Base-by-base conservation (phyloP, 2,113 vertebrate species). In the Hypomesus transpacificus region DNA sequence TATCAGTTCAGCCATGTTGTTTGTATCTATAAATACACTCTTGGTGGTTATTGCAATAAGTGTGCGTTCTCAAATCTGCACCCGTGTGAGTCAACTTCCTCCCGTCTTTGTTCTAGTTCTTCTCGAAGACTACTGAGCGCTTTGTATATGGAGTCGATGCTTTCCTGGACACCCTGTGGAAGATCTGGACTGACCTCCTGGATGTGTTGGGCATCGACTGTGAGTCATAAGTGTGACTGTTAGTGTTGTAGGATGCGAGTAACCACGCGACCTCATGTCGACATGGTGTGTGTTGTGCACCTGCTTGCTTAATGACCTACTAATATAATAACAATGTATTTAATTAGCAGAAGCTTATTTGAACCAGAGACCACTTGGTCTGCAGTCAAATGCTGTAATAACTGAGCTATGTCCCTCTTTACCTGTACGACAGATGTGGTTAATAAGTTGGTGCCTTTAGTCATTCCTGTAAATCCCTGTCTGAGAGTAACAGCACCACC, bases 181-280 rank as follows among this genome's bases (percentile, higher is more conserved):
- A 95, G 81, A 90, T 97, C 68, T 98, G 96, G 96, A 92, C 92
- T 0, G 96, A 99, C 79, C 84, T 99, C 58, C 87, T 99, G 84
- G 96, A 98, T 78, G 94, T 97, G 53, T 92, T 98, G 83, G 97
- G 97, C 76, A 95, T 99, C 57, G 96, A 98, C 68, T 94, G 97
- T 99, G 85, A 93, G 91, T 80, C 21, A 56, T 11, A n/a, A 22
- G 18, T 31, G 74, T 69, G 18, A 4, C 62, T 62, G 16, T 68
- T 20, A 34, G 4, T 34, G 1, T 34, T 34, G 31, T 7, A 34
- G 31, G 4, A 34, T 7, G 24, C 24, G 51, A 52, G 51, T 17
- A 53, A 56, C 5, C n/a, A 46, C 39, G 7, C 39, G 9, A 13
- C 39, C 39, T 46, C 39, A 2, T 46, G 39, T 46, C 9, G 7